A percentile compares a stretch with the other conserved stretches of the same genome.
phyloP scores from a whole-genome alignment of 2,888 invertebrate species.

The Eretmocerus hayati region DNA sequence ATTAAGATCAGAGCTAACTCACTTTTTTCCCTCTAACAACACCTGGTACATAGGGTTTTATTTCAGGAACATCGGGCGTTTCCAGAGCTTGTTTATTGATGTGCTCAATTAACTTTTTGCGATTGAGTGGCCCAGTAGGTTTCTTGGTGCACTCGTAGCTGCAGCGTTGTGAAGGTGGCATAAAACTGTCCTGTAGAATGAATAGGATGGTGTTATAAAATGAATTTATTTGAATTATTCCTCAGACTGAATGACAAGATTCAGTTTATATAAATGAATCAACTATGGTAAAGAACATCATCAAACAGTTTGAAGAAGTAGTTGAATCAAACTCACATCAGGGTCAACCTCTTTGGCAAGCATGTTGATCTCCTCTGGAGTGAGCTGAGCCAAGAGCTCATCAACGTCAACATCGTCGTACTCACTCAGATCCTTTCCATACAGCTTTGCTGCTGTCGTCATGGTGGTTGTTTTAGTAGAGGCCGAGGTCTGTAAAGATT shows the following conservation, averaged over 20 bases:
- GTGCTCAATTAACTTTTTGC: slow-evolving; percentile 91
- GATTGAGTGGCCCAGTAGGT: slow-evolving; percentile 91
- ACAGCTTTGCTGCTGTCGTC: slow-evolving; percentile 84
- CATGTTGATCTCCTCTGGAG: slow-evolving; percentile 92
- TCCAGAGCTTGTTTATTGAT: slow-evolving; percentile 97
- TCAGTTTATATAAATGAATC: not conserved
- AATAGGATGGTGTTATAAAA: no score
- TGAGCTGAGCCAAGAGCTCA: slow-evolving; percentile 84
- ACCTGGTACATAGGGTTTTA: slow-evolving; percentile 88
- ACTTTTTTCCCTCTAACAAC: slow-evolving; percentile 87
- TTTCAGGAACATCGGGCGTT: slow-evolving; percentile 94
- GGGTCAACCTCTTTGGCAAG: slow-evolving; percentile 99
- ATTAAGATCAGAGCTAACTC: no score
- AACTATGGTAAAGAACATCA: no score
- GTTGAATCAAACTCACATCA: slow-evolving; percentile 77
- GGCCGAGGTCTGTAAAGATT: slow-evolving; percentile 69
- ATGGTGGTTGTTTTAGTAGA: slow-evolving; percentile 82
- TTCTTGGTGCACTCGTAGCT: slow-evolving; percentile 93
- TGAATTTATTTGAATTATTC: not conserved
- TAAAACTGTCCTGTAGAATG: slow-evolving; percentile 79
- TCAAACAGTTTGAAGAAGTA: no score
- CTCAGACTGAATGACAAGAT: not conserved
- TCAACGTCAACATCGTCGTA: slow-evolving; percentile 96
- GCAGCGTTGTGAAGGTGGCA: slow-evolving; percentile 93
- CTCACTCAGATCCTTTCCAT: slow-evolving; percentile 81